These are phyloP conservation scores for Oxyteleia sp. DNA, from an alignment of 2,888 invertebrate genomes.

Conservation along the genomic window DNA sequence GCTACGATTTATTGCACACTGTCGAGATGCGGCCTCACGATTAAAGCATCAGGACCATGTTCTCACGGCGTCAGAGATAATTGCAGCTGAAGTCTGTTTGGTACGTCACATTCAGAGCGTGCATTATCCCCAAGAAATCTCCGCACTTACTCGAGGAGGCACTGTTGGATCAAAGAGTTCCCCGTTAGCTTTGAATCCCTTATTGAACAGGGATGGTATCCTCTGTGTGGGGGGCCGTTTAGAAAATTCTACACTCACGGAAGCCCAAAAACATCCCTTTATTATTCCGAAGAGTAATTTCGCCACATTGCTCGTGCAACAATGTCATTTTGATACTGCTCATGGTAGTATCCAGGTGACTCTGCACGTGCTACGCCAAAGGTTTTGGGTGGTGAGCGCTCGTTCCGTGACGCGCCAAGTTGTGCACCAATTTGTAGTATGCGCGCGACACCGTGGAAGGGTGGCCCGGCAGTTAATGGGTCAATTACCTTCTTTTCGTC, in stretches of 20 bases:
- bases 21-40: background rate
- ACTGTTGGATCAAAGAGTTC: background rate
- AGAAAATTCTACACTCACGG: conserved; percentile 4
- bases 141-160: background rate
- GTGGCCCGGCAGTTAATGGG: conserved; percentile 70
- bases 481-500: conserved; percentile 77
- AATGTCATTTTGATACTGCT: background rate
- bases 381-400: conserved; percentile 39
- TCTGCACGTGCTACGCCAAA: no score
- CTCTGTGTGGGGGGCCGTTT: conserved; percentile 44
- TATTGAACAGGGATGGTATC: conserved; percentile 5
- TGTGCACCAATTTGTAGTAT: conserved; percentile 15
- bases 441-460: conserved; percentile 10
- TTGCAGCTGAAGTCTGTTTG: background rate
- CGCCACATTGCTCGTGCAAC: background rate
- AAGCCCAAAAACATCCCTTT: background rate
- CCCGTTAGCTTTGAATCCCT: conserved; percentile 17
- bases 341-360: conserved; percentile 34
- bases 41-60: background rate
- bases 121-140: background rate
- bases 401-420: conserved; percentile 6
- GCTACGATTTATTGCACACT: no score
- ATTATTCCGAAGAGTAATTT: background rate
- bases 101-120: background rate
- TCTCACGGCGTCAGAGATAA: background rate